Percentiles rank a stretch among this genome's conserved stretches.
phyloP scores from a whole-genome alignment of 2,888 invertebrate genomes.

The Ophion obscuratus region DNA sequence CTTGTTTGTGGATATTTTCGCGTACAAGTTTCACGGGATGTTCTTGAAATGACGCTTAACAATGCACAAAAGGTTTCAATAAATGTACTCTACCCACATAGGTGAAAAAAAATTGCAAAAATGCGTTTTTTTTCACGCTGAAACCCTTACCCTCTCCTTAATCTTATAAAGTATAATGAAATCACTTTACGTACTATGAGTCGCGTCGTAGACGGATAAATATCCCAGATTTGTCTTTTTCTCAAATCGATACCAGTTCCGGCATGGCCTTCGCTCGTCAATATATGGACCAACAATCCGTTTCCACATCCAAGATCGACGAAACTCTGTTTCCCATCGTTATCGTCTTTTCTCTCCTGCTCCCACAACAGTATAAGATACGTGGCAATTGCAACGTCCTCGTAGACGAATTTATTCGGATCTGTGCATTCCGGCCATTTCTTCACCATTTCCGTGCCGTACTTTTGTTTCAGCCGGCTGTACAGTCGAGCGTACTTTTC shows the following conservation, averaged over 20 bases:
- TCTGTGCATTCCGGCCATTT: conserved; percentile 97
- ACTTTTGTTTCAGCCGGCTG: conserved; percentile 90
- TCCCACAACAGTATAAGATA: conserved; percentile 94
- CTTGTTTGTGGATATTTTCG: too few species aligned
- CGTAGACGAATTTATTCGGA: conserved; percentile 97
- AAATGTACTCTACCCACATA: too few species aligned
- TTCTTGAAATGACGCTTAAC: too few species aligned
- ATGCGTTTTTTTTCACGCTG: too few species aligned
- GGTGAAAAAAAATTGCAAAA: too few species aligned
- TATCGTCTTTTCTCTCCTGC: conserved; percentile 83
- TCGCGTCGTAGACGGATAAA: conserved; percentile 88
- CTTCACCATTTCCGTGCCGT: conserved; percentile 90
- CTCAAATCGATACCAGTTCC: conserved; percentile 95
- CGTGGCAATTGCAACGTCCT: conserved; percentile 97
- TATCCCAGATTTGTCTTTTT: conserved; percentile 94
- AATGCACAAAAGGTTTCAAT: too few species aligned
- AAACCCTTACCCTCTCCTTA: too few species aligned
- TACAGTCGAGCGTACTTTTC: conserved; percentile 91
- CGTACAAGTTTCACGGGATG: too few species aligned
- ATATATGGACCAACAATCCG: conserved; percentile 95
- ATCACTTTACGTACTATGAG: conserved; percentile 86
- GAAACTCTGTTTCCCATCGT: conserved; percentile 87
- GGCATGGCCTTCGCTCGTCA: conserved; percentile 92
- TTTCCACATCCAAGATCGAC: conserved; percentile 99
- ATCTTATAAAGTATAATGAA: neutral